Percentiles rank a stretch among this genome's conserved stretches.
phyloP scores from a whole-genome alignment of 2,113 vertebrate genomes.

The Istiophorus platypterus region DNA sequence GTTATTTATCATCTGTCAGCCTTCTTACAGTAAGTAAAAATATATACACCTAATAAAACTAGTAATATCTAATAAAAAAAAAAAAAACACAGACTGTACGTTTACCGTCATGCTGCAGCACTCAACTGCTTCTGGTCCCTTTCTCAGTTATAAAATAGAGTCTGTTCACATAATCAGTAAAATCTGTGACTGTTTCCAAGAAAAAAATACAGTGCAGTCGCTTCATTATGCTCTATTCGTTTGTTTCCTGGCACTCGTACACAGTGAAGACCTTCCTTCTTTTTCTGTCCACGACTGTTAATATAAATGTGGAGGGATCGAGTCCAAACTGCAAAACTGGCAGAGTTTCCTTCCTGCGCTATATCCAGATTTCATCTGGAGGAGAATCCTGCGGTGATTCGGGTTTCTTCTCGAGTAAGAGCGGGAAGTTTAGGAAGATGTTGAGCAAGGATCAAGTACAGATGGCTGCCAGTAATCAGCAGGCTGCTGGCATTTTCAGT shows the following conservation, averaged over 20 bases:
- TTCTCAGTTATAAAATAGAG: conserved; percentile 34
- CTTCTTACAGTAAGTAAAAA: conserved; percentile 34
- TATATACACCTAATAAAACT: conserved; percentile 45
- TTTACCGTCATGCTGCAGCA: conserved; percentile 13
- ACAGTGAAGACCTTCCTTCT: conserved; percentile 5
- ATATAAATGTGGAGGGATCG: conserved; percentile 15
- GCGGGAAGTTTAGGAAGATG: conserved; percentile 49
- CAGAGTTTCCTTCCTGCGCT: conserved; percentile 34
- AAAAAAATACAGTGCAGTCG: conserved; percentile 39
- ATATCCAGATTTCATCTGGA: conserved; percentile 47
- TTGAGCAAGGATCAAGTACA: conserved; percentile 52
- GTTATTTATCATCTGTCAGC: conserved; percentile 26
- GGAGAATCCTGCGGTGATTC: conserved; percentile 42
- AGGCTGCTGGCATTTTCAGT: conserved; percentile 28
- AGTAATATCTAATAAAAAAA: conserved; percentile 30
- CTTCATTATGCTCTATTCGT: conserved; percentile 37
- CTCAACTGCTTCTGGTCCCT: neutral
- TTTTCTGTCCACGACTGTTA: conserved; percentile 28
- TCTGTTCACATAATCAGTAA: conserved; percentile 33
- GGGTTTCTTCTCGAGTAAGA: conserved; percentile 53
- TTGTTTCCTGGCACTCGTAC: conserved; percentile 36
- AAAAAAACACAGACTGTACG: conserved; percentile 27
- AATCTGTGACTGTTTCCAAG: conserved; percentile 16
- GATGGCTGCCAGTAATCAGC: conserved; percentile 56
- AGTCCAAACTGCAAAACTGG: conserved; percentile 47